Evolutionary conservation across 1,140 invertebrate genomes (phyloP), one percentile per base, ranked within the genome.

Genomic region (Panulirus ornatus): DNA sequence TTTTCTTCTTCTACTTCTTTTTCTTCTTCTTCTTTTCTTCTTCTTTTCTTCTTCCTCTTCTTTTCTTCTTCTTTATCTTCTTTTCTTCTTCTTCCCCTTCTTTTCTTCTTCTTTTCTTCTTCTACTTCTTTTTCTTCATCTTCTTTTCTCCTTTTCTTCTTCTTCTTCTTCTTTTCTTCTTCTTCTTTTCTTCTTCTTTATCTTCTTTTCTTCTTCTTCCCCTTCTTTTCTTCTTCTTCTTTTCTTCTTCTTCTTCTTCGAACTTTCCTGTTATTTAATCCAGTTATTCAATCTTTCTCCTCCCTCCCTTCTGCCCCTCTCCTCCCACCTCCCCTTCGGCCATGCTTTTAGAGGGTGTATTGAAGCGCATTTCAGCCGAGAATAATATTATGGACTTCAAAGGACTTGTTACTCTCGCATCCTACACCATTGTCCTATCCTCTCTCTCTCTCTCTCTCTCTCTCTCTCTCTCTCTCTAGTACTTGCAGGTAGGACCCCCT

Each of bases 351-450:
- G 58, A 66, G 58, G n/a, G 14, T 66, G 14, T 22, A 66, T 22
- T 22, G 58, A 5, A 5, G 58, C 11, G 58, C 58, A 27, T 19
- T 66, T 66, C 58, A 66, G 3, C 58, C 14, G n/a, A 66, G 58
- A 66, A 66, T 66, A 66, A 66, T 27, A 66, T 66, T 66, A 66
- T 6, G 58, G n/a, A 30, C 58, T 66, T 66, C 58, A 66, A 66
- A 66, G 58, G 58, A 2, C 58, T 27, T 30, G 58, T 30, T 66
- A 3, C 58, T 75, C 71, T 75, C 6, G 36, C 22, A 9, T 42
- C 22, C 34, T 38, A 40, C 40, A 40, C 22, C 40, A 16, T 36
- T 40, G 36, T 75, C 40, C 71, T 42, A 22, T 75, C 71, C 30
- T 66, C 27, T 75, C 71, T 16, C 30, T 34, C 30, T 40, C 71